Conservation (phyloP, 2,888 invertebrate genomes). For the Odontocerum albicorne region DNA sequence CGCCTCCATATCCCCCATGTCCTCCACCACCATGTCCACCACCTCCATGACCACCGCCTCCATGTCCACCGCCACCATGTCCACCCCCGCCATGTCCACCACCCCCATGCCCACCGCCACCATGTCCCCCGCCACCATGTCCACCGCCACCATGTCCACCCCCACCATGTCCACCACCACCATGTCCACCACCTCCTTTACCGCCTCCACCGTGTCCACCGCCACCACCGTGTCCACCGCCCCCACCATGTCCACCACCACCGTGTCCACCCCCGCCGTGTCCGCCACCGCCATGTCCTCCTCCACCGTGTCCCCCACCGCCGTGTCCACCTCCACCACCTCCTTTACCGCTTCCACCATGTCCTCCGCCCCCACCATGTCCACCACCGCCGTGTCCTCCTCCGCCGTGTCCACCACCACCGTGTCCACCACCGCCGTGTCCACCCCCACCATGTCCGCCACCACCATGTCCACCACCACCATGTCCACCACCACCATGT, state of each 20-base stretch:
- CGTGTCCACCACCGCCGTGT: slow-evolving; percentile 18
- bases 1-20: slow-evolving; percentile 7
- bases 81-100: slow-evolving; percentile 22
- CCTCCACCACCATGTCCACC: not conserved
- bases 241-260: not conserved
- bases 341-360: not conserved
- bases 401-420: slow-evolving; percentile 14
- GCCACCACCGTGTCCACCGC: not conserved
- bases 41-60: slow-evolving; percentile 13
- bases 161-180: slow-evolving; percentile 5
- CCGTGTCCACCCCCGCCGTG: not conserved
- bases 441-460: slow-evolving; percentile 4
- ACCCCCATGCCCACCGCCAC: slow-evolving; percentile 19
- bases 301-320: slow-evolving; percentile 5
- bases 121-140: slow-evolving; percentile 19
- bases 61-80: slow-evolving; percentile 1
- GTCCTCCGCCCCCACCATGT: not conserved
- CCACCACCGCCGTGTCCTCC: not conserved
- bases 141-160: no score
- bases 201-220: not conserved
- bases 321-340: slow-evolving; percentile 15
- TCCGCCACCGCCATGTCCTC: slow-evolving; percentile 5
- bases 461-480: no score
- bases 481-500: slow-evolving; percentile 10
- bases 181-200: not conserved